phyloP scores from a whole-genome alignment of 2,888 invertebrate genomes.

The Ophonus ardosiacus region DNA sequence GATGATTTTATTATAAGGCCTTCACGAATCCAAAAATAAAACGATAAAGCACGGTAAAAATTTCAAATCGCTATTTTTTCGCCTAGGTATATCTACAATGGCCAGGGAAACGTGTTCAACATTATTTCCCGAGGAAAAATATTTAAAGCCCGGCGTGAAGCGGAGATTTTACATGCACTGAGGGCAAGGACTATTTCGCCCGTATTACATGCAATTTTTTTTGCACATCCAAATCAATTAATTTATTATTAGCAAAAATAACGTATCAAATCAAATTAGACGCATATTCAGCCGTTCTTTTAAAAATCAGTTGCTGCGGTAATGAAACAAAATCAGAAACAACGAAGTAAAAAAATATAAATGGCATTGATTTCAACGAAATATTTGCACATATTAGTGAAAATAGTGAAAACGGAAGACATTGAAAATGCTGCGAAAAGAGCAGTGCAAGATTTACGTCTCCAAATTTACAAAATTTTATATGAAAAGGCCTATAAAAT shows the following conservation, averaged over 20 bases:
- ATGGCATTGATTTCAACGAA: conserved; percentile 8
- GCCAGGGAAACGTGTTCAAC: too few relatives aligned
- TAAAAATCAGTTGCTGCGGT: conserved; percentile 2
- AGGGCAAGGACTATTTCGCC: too few relatives aligned
- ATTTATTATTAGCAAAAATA: conserved; percentile 22
- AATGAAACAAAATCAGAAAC: conserved; percentile 19
- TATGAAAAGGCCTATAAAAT: conserved; percentile 6
- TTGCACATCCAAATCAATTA: background rate
- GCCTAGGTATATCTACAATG: too few relatives aligned
- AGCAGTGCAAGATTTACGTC: conserved; percentile 1
- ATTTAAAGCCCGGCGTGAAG: too few relatives aligned
- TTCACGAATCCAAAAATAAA: conserved; percentile 3
- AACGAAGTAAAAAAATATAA: conserved; percentile 13
- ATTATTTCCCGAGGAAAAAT: too few relatives aligned
- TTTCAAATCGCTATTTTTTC: too few relatives aligned
- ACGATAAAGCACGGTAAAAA: background rate
- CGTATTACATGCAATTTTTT: background rate
- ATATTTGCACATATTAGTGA: background rate
- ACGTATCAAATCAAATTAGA: background rate
- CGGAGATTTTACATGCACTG: too few relatives aligned
- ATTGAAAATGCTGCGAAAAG: conserved; percentile 17
- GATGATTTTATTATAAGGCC: conserved; percentile 13
- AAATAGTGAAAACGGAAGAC: conserved; percentile 16
- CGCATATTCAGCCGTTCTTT: background rate
- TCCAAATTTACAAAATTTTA: background rate